A percentile compares a stretch with the other conserved stretches of the same genome.
Evolutionary conservation across 2,888 invertebrate species (phyloP).

Genomic region (Cantharis rustica): DNA sequence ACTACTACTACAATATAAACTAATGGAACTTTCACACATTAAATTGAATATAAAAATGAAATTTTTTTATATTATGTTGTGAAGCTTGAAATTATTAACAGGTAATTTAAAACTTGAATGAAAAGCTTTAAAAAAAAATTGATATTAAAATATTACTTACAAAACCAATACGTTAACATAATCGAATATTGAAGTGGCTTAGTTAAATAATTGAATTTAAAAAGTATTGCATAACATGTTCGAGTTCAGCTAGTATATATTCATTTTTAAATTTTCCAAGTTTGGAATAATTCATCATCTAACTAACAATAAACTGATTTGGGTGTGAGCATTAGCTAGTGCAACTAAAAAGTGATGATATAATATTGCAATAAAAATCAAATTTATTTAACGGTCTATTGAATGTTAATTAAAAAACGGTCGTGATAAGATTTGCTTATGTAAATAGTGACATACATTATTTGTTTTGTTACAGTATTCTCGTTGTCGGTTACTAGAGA

Average conservation of each 20-base stretch:
- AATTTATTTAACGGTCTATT: neutral
- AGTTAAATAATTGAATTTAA: neutral
- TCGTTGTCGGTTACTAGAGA: neutral
- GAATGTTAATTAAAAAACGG: neutral
- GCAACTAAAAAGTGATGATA: neutral
- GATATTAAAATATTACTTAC: neutral
- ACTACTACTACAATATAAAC: neutral
- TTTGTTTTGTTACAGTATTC: neutral
- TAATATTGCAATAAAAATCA: neutral
- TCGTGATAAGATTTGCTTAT: neutral
- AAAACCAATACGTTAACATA: neutral
- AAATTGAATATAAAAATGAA: neutral
- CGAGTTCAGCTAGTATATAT: neutral
- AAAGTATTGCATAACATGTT: neutral
- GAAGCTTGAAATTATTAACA: neutral
- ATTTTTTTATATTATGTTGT: neutral
- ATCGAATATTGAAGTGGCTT: neutral
- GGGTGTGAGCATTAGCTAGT: neutral
- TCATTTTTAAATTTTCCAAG: neutral
- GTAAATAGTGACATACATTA: neutral
- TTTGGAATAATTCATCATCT: neutral
- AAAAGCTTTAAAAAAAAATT: neutral
- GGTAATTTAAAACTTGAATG: neutral
- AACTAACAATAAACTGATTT: neutral
- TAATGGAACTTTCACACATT: neutral